Conservation (phyloP, 2,113 vertebrate genomes). For the Oxyruncus cristatus region DNA sequence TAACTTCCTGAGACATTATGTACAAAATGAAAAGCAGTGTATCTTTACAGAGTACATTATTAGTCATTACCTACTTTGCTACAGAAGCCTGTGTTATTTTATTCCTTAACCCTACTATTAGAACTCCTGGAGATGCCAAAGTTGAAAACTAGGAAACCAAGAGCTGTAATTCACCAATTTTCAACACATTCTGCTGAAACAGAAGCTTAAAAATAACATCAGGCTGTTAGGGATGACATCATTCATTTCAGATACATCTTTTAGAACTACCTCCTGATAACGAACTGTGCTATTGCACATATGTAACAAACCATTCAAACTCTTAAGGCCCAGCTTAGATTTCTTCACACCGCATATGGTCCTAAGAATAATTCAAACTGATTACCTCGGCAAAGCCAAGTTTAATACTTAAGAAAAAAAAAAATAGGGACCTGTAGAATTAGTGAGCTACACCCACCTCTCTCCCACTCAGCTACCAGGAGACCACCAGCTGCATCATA, state of each 20-base stretch:
- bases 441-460: not conserved
- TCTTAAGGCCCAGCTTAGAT: not conserved
- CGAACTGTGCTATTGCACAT: not conserved
- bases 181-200: not conserved
- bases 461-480: not conserved
- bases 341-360: not conserved
- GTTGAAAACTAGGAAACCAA: not conserved
- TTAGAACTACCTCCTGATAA: not conserved
- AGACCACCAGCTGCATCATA: not conserved
- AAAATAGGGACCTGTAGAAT: accelerated
- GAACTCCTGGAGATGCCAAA: not conserved
- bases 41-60: not conserved
- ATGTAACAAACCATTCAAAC: not conserved
- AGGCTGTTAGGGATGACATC: not conserved
- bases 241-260: not conserved
- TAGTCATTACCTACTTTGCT: not conserved
- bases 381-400: not conserved
- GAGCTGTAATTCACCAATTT: not conserved
- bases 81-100: not conserved
- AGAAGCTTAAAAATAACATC: not conserved
- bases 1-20: not conserved
- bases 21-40: not conserved
- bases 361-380: not conserved
- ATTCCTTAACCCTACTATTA: not conserved
- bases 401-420: not conserved